Conservation (phyloP, 2,888 invertebrate species). For the Orthosia cruda region DNA sequence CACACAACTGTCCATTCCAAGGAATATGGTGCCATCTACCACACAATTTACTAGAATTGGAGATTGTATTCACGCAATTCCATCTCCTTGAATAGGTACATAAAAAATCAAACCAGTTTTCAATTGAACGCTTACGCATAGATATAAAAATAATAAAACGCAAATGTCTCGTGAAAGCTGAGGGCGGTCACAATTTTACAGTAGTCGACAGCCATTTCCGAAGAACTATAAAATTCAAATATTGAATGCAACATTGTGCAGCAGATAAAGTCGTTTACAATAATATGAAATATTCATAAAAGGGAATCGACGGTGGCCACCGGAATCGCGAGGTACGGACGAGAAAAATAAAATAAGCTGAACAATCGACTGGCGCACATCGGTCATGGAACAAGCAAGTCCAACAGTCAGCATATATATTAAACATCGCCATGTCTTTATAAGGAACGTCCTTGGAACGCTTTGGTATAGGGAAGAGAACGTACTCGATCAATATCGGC, state of each 20-base stretch:
- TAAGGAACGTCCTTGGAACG: slow-evolving; percentile 76
- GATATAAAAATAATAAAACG: slow-evolving; percentile 61
- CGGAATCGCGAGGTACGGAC: slow-evolving; percentile 77
- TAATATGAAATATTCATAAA: slow-evolving; percentile 90
- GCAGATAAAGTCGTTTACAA: slow-evolving; percentile 88
- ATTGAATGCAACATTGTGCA: slow-evolving; percentile 84
- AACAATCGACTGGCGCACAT: slow-evolving; percentile 78
- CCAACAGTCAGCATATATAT: slow-evolving; percentile 70
- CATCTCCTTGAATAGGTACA: slow-evolving; percentile 42
- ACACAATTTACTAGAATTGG: slow-evolving; percentile 36
- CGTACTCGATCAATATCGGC: slow-evolving; percentile 78
- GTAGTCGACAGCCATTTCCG: slow-evolving; percentile 77
- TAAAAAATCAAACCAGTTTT: slow-evolving; percentile 54
- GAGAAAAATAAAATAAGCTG: slow-evolving; percentile 76
- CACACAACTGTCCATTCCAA: slow-evolving; percentile 32
- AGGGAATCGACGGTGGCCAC: slow-evolving; percentile 82
- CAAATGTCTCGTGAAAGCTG: slow-evolving; percentile 60
- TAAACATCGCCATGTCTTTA: slow-evolving; percentile 68
- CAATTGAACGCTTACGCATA: slow-evolving; percentile 50
- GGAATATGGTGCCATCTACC: slow-evolving; percentile 38
- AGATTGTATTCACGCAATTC: slow-evolving; percentile 37
- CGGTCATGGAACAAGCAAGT: slow-evolving; percentile 69
- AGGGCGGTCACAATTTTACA: slow-evolving; percentile 72
- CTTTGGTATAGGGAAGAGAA: slow-evolving; percentile 71
- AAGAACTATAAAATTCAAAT: slow-evolving; percentile 83